Percentiles rank a stretch among this genome's conserved stretches.
Evolutionary conservation across 2,113 vertebrate species (phyloP).

Genomic region (Chloropsis hardwickii): DNA sequence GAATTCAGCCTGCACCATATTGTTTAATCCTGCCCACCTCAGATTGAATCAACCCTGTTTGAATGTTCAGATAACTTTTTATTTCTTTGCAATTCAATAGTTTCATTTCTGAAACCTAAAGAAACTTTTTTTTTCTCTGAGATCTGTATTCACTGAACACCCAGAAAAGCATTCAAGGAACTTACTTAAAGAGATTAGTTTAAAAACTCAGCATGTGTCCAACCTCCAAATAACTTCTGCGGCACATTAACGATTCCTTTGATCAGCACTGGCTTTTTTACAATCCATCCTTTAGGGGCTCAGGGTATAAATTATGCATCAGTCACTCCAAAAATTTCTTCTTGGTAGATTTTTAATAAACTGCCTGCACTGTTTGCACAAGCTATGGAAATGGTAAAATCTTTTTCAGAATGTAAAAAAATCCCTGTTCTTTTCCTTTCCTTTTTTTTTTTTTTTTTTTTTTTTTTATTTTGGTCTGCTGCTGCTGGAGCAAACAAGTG

Average conservation of each 20-base stretch:
- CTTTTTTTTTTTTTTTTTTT: background rate
- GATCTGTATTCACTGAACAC: background rate
- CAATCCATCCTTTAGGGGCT: slow-evolving; percentile 31
- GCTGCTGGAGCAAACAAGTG: background rate
- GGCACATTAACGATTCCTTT: slow-evolving; percentile 56
- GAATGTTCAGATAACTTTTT: background rate
- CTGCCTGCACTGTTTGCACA: background rate
- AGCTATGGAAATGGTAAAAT: background rate
- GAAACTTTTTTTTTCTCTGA: background rate
- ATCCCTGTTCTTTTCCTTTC: background rate
- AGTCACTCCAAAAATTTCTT: slow-evolving; percentile 50
- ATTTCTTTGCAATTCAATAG: background rate
- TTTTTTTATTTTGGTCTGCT: background rate
- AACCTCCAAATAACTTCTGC: slow-evolving; percentile 2
- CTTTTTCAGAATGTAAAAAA: background rate
- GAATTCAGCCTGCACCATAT: background rate
- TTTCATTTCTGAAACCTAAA: background rate
- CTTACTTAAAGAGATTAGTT: slow-evolving; percentile 43
- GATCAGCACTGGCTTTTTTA: slow-evolving; percentile 53
- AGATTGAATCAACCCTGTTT: background rate
- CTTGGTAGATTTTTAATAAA: slow-evolving; percentile 52
- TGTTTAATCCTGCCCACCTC: background rate
- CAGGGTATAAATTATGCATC: slow-evolving; percentile 61
- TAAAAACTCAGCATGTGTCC: slow-evolving; percentile 51
- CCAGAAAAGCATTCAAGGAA: slow-evolving; percentile 5